Evolutionary conservation across 2,113 vertebrate species (phyloP), one percentile per base, ranked within the genome.

Genomic region (Amblyornis subalaris): DNA sequence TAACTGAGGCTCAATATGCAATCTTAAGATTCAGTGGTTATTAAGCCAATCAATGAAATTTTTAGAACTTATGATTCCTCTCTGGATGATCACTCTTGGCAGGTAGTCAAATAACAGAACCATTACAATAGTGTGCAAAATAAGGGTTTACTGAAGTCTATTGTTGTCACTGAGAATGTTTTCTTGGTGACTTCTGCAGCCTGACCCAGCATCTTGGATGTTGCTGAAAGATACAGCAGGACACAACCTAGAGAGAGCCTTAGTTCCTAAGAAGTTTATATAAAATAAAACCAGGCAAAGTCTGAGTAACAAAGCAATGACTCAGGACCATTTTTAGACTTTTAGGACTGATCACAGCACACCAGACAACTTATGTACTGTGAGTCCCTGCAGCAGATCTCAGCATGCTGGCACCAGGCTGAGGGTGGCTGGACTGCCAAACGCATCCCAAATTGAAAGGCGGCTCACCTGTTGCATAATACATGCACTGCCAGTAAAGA

Each of bases 271-370:
- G 38, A 64, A 58, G 12, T 8, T 78, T 55, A 67, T 81, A 14
- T 58, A 13, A 81, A 58, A 36, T 54, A 47, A 62, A 54, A 17
- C 15, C 3, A 2, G 11, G 12, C 53, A 45, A 84, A 76, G 6
- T 50, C 24, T 58, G 47, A 62, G 15, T 31, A 45, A n/a, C 14
- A 28, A 78, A 86, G 10, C 1, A 6, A 6, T 66, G 47, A 40
- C 10, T 62, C 14, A 36, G 28, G 31, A 14, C 13, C 9, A 4
- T 70, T 64, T 26, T 1, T 24, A 25, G 51, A 21, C 55, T 67
- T 14, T 17, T 51, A 18, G 35, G 48, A 47, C 21, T 0, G 1
- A 31, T 13, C 1, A 2, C 16, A 55, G 38, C 0, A 9, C 33
- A 71, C 22, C 35, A 54, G 35, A 24, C 4, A 60, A 13, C 3